A percentile compares a stretch with the other conserved stretches of the same genome.
phyloP scores from a whole-genome alignment of 2,888 invertebrate genomes.

The Protonemura montana region DNA sequence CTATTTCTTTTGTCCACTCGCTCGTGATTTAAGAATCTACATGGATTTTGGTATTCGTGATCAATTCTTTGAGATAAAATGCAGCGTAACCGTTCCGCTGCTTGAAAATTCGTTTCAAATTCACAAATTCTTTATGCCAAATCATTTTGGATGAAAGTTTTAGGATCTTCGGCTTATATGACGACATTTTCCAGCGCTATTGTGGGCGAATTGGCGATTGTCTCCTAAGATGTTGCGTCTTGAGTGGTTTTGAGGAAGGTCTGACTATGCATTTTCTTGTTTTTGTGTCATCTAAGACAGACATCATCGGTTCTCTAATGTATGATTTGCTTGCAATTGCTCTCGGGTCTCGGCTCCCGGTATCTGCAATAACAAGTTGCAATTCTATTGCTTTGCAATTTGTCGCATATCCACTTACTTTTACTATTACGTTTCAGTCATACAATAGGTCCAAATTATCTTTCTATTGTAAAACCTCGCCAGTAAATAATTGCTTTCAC shows the following conservation, averaged over 20 bases:
- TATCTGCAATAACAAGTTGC: no score
- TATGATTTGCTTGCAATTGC: no score
- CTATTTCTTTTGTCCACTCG: background rate
- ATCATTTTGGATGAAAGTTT: background rate
- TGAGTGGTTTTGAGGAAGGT: background rate
- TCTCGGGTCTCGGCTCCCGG: no score
- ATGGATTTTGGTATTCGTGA: background rate
- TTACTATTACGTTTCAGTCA: no score
- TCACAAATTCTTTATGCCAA: slow-evolving; percentile 3
- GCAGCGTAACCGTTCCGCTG: background rate
- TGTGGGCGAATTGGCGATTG: background rate
- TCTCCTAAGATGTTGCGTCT: background rate
- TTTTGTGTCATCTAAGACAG: background rate
- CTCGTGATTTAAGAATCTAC: background rate
- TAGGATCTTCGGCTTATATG: background rate
- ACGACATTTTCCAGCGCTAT: background rate
- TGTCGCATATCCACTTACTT: no score
- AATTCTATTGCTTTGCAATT: no score
- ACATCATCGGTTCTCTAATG: no score
- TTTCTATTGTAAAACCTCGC: no score
- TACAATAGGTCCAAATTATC: no score
- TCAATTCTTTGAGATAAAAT: background rate
- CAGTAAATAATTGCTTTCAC: no score
- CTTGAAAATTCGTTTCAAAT: background rate
- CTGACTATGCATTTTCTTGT: background rate